Evolutionary conservation across 2,797 vertebrate species (phyloP), one percentile per base, ranked within the genome.

Genomic region (Neosalanx taihuensis): DNA sequence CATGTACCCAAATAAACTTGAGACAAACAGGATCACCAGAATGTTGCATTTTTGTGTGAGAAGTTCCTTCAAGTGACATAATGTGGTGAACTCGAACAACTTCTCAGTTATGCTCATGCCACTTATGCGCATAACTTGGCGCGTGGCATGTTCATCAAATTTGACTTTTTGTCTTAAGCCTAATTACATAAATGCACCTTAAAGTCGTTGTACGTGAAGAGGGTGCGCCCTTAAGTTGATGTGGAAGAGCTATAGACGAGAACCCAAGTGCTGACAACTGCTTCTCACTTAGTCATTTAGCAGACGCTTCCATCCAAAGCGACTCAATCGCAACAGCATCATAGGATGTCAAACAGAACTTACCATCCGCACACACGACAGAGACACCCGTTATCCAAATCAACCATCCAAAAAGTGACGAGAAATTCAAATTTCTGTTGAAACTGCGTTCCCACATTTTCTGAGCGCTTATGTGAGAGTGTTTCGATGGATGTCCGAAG

Each of bases 361-460:
- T 88, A 95, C 94, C 94, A 6, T 94, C 92, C 78, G 94, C 92
- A 58, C 86, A 77, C 77, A 90, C 91, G 2, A 79, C 86, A 84
- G 86, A 86, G 74, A 80, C 77, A 81, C 88, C 23, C 60, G 83
- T 67, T 51, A 93, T 77, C 77, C 87, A 88, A 69, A 84, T 66
- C 78, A 91, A 80, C 75, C 87, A 89, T 85, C 92, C 91, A 74
- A 88, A 58, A 1, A 89, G 75, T 79, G 83, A 74, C 29, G 87
- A 76, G 18, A 86, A 83, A 83, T 81, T 72, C 23, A 56, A 61
- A 71, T 70, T 76, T 49, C 67, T 67, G 61, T 30, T 70, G n/a
- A 71, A 80, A 53, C 18, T 65, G 31, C 74, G 78, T 78, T 88
- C 85, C 92, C 91, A 62, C 89, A 90, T 91, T 73, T 87, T 75